phyloP scores from a whole-genome alignment of 2,113 vertebrate species.

The Epinephelus moara region DNA sequence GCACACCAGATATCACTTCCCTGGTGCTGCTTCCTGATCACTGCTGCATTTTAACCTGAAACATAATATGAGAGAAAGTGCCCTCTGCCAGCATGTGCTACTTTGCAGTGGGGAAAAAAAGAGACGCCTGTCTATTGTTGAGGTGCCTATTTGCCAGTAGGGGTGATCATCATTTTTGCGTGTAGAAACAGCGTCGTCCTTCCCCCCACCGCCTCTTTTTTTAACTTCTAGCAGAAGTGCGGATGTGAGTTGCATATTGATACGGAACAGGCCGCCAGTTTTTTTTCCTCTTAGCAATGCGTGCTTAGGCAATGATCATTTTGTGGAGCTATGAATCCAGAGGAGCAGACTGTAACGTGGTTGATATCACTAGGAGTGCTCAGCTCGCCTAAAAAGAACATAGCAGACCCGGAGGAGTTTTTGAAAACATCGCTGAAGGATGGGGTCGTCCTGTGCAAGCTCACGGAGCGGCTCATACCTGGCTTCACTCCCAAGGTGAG shows the following conservation, averaged over 20 bases:
- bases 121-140: slow-evolving; percentile 51
- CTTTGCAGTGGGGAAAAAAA: slow-evolving; percentile 2
- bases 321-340: slow-evolving; percentile 90
- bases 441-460: slow-evolving; percentile 95
- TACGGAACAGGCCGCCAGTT: slow-evolving; percentile 71
- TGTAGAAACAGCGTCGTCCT: slow-evolving; percentile 56
- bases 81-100: slow-evolving; percentile 6
- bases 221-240: slow-evolving; percentile 82
- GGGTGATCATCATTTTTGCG: slow-evolving; percentile 73
- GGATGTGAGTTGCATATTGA: slow-evolving; percentile 91
- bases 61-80: background rate
- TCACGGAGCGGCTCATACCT: slow-evolving; percentile 90
- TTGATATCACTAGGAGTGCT: slow-evolving; percentile 96
- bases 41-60: background rate
- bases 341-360: slow-evolving; percentile 97
- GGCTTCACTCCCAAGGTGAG: slow-evolving; percentile 92
- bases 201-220: slow-evolving; percentile 50
- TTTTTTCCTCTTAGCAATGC: slow-evolving; percentile 49
- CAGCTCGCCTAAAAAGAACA: slow-evolving; percentile 95
- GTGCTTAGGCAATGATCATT: slow-evolving; percentile 63
- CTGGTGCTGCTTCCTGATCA: background rate
- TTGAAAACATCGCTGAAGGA: slow-evolving; percentile 92
- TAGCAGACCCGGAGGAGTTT: slow-evolving; percentile 94
- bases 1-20: background rate
- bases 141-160: slow-evolving; percentile 76